Evolutionary conservation across 2,113 vertebrate species (phyloP), one percentile per base, ranked within the genome.

Genomic region (Manacus vitellinus): DNA sequence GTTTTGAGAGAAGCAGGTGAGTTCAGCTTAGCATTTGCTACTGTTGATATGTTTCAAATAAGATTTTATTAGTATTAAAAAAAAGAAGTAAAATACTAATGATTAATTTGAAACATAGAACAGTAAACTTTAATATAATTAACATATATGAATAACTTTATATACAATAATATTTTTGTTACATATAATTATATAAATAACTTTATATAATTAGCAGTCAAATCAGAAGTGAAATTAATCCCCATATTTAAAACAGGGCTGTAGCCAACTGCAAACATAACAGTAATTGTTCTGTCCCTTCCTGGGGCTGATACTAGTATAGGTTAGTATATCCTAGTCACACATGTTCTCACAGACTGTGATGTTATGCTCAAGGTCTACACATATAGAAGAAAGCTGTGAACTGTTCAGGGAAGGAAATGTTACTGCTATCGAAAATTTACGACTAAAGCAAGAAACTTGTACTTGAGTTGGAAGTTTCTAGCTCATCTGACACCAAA

Each of bases 261-360:
- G 14, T 33, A 65, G 77, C 35, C 54, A 44, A 15, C 25, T 52
- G 47, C 62, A 83, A 44, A 56, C 12, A 9, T 39, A 72, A 10
- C 43, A 82, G 5, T 41, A 27, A 76, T 33, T 67, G 66, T 67
- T 89, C 30, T 77, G 63, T 79, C 23, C 37, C 39, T 84, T 61
- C 18, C 73, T 1, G 3, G 46, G 51, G 43, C 84, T 84, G 46
- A 4, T 24, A 2, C 33, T 18, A 2, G n/a, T n/a, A 6, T 3
- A 39, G 62, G 39, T 90, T 41, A 30, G 17, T 84, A 0, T 46
- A 13, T 63, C 37, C n/a, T 23, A 58, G 61, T 51, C 66, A n/a
- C 35, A 35, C 21, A 1, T 2, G 0, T 56, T n/a, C 47, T 63
- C 22, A 23, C 35, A 39, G 37, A 3, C 19, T 22, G 0, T 49